Conservation (phyloP, 2,113 vertebrate species). For the Telmatochromis sp. region DNA sequence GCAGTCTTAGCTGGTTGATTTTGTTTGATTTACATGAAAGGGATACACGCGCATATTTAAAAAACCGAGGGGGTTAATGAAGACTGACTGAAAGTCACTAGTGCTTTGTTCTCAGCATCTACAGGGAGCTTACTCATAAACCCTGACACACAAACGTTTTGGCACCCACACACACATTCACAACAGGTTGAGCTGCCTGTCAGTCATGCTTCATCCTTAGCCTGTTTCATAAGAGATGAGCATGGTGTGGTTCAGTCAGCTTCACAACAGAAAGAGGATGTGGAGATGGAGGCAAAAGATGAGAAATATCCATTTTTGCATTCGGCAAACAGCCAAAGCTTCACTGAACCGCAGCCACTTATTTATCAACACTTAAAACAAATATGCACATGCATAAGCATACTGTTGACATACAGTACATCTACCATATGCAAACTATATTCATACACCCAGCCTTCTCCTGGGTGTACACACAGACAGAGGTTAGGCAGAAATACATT, state of each 20-base stretch:
- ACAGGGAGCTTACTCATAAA: neutral
- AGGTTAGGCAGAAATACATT: neutral
- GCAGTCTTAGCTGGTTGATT: neutral
- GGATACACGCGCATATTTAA: neutral
- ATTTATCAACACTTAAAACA: neutral
- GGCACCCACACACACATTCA: neutral
- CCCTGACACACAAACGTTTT: neutral
- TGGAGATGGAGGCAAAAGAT: neutral
- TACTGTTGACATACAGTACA: neutral
- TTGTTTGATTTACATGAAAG: constrained; percentile 20
- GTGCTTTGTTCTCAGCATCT: constrained; percentile 16
- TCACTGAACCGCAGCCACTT: neutral
- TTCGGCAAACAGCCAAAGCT: neutral
- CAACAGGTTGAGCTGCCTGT: neutral
- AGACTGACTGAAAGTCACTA: constrained; percentile 13
- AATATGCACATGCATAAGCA: neutral
- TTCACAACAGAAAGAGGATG: neutral
- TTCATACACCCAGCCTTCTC: neutral
- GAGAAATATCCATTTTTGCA: neutral
- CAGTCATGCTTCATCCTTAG: neutral
- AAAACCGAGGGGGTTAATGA: constrained; percentile 25
- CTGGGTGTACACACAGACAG: neutral
- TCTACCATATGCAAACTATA: neutral
- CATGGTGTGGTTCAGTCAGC: neutral
- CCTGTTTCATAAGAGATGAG: neutral